These are phyloP conservation scores for Dryobota labecula DNA, from an alignment of 2,888 invertebrate genomes.

Conservation along the genomic window DNA sequence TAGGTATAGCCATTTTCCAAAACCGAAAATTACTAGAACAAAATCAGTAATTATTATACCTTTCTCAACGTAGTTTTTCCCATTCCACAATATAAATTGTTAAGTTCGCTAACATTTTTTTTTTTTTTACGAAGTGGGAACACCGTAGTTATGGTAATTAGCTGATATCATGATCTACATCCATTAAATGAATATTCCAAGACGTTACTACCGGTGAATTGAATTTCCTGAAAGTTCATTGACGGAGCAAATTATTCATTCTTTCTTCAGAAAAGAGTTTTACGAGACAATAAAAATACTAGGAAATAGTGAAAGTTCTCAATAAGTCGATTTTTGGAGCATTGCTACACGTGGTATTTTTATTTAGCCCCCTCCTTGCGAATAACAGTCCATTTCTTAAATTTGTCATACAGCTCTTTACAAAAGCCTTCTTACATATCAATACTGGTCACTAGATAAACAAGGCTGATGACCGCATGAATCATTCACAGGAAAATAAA, in stretches of 20 bases:
- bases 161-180: slow-evolving; percentile 13
- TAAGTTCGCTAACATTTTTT: background rate
- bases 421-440: background rate
- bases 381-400: background rate
- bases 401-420: background rate
- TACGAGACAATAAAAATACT: slow-evolving; percentile 11
- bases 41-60: background rate
- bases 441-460: slow-evolving; percentile 9
- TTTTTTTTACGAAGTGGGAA: slow-evolving; percentile 6
- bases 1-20: background rate
- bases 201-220: background rate
- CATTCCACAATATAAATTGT: background rate
- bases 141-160: slow-evolving; percentile 23
- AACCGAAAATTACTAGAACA: background rate
- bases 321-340: background rate
- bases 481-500: slow-evolving; percentile 22
- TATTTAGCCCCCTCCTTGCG: background rate
- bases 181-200: slow-evolving; percentile 18
- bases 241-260: slow-evolving; percentile 8
- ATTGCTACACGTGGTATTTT: background rate
- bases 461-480: slow-evolving; percentile 9
- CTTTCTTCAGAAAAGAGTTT: slow-evolving; percentile 1
- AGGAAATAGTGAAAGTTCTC: background rate
- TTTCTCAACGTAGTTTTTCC: background rate
- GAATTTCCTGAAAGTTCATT: slow-evolving; percentile 10